A percentile compares a stretch with the other conserved stretches of the same genome.
These are phyloP conservation scores for Hypotaenidia philippensis DNA, from an alignment of 2,797 vertebrate genomes.

Conservation along the genomic window DNA sequence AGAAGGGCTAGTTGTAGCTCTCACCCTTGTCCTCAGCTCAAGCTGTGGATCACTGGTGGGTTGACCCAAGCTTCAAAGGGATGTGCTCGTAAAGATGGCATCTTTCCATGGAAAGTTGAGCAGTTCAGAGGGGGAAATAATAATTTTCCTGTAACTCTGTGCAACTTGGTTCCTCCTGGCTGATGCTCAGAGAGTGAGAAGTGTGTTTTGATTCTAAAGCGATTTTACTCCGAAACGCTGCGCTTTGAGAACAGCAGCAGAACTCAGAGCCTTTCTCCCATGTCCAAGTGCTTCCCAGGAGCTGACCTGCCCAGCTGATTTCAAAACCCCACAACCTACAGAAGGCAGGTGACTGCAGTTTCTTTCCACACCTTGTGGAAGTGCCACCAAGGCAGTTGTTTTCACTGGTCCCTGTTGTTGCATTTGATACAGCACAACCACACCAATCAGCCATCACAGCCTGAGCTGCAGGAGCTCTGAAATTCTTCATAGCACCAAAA, in stretches of 20 bases:
- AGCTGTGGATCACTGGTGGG: background rate
- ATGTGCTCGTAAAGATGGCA: background rate
- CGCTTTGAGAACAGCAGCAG: background rate
- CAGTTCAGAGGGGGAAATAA: background rate
- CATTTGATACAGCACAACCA: background rate
- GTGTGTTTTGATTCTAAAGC: background rate
- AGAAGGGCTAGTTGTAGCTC: background rate
- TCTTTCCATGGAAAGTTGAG: background rate
- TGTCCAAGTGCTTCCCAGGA: rapidly evolving
- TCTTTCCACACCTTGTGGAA: too few species aligned
- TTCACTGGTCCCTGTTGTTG: background rate
- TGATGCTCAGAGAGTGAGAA: background rate
- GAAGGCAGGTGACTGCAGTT: background rate
- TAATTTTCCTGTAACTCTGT: background rate
- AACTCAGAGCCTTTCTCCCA: background rate
- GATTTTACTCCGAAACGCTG: background rate
- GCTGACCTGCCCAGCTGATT: background rate
- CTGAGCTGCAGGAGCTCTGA: background rate
- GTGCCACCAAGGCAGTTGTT: background rate
- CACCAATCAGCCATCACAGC: background rate
- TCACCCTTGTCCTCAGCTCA: background rate
- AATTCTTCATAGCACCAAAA: background rate
- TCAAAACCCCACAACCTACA: background rate
- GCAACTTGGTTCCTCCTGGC: background rate
- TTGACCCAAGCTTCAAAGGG: background rate